phyloP scores from a whole-genome alignment of 2,113 vertebrate species.

The Sterrhoptilus dennistouni region DNA sequence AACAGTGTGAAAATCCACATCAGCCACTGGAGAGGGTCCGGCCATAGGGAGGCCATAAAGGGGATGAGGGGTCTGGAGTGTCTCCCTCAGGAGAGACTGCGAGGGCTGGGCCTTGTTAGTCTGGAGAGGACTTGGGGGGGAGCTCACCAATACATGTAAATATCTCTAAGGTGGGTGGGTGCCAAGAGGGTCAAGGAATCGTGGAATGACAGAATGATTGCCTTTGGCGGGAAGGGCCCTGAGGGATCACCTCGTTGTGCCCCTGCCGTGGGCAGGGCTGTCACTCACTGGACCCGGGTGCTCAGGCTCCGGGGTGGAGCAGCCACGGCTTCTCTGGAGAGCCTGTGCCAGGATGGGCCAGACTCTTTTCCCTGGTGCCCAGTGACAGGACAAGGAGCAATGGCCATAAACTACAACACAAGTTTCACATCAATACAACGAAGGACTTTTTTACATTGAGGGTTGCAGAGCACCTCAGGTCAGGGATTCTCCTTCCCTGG shows the following conservation, averaged over 20 bases:
- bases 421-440: neutral
- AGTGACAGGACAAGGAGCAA: neutral
- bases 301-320: neutral
- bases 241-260: neutral
- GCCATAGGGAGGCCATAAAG: neutral
- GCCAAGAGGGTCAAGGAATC: neutral
- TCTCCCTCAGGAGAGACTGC: neutral
- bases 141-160: neutral
- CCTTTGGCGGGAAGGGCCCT: neutral
- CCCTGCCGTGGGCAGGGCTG: neutral
- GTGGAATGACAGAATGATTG: neutral
- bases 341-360: neutral
- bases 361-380: accelerated
- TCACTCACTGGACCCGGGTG: no score
- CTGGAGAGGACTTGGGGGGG: no score
- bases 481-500: neutral
- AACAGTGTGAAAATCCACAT: neutral
- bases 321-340: neutral
- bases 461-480: neutral
- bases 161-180: no score
- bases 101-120: neutral
- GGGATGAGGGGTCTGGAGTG: neutral
- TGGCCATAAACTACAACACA: neutral
- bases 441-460: neutral
- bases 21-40: neutral